phyloP scores from a whole-genome alignment of 2,888 invertebrate species.

The Dendrolimus houi region DNA sequence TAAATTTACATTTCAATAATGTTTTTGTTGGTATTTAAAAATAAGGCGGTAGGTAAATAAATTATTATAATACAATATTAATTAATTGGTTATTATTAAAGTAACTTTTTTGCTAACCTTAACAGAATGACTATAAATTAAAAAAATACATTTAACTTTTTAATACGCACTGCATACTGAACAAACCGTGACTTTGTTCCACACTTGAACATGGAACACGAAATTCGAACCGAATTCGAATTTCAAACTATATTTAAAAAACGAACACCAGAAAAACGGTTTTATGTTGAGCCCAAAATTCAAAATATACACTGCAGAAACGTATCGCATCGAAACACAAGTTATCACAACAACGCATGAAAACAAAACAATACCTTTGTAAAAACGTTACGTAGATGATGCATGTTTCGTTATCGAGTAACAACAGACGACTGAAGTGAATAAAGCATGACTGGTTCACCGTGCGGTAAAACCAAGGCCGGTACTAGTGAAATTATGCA shows the following conservation, averaged over 20 bases:
- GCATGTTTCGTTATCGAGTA: constrained; percentile 50
- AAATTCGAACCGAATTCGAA: too few relatives aligned
- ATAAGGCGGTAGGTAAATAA: not conserved
- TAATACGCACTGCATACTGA: too few relatives aligned
- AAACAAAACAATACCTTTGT: constrained; percentile 42
- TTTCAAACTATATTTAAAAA: not conserved
- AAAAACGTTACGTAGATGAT: constrained; percentile 66
- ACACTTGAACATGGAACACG: too few relatives aligned
- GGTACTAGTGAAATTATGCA: constrained; percentile 37
- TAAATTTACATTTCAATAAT: too few relatives aligned
- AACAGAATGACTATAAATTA: too few relatives aligned
- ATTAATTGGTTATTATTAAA: too few relatives aligned
- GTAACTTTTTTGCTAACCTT: too few relatives aligned
- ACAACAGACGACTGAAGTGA: constrained; percentile 38
- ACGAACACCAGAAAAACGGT: not conserved
- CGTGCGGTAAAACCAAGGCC: constrained; percentile 16
- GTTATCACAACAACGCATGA: constrained; percentile 6
- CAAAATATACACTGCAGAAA: not conserved
- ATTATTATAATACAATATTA: not conserved
- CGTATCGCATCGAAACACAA: not conserved
- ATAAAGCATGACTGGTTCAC: constrained; percentile 28
- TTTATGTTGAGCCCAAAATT: too few relatives aligned
- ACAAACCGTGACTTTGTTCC: too few relatives aligned
- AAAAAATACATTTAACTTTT: too few relatives aligned
- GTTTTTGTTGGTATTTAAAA: not conserved